These are phyloP conservation scores for Patella caerulea DNA, from an alignment of 2,888 invertebrate species.

Conservation along the genomic window DNA sequence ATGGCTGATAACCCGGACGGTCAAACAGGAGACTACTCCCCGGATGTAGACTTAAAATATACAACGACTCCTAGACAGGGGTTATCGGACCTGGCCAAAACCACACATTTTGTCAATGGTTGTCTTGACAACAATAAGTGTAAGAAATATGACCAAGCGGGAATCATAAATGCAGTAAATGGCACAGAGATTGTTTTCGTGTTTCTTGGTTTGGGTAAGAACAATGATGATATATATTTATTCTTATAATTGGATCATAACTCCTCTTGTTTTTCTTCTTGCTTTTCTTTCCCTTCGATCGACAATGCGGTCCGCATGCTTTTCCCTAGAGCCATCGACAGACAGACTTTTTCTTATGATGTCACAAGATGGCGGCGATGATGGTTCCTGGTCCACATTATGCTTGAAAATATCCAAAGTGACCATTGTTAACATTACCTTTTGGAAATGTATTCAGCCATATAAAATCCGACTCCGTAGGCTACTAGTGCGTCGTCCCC, in stretches of 20 bases:
- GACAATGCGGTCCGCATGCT: no score
- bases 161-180: slow-evolving; percentile 45
- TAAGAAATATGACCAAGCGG: slow-evolving; percentile 42
- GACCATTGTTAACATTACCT: no score
- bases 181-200: slow-evolving; percentile 57
- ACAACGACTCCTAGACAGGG: slow-evolving; percentile 55
- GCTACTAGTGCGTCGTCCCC: no score
- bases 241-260: not conserved
- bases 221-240: not conserved
- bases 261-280: no score
- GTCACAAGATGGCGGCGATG: no score
- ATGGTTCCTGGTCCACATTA: no score
- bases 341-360: no score
- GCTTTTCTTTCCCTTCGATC: no score
- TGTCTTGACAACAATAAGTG: slow-evolving; percentile 54
- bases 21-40: slow-evolving; percentile 61
- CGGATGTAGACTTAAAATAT: slow-evolving; percentile 46
- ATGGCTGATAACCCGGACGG: slow-evolving; percentile 60
- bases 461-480: no score
- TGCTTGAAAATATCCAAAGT: no score
- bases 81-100: slow-evolving; percentile 43
- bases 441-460: no score
- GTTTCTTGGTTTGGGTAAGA: slow-evolving; percentile 63
- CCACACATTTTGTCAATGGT: slow-evolving; percentile 41
- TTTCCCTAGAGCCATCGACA: no score